Evolutionary conservation across 1,140 invertebrate genomes (phyloP).

Genomic region (Cherax destructor): DNA sequence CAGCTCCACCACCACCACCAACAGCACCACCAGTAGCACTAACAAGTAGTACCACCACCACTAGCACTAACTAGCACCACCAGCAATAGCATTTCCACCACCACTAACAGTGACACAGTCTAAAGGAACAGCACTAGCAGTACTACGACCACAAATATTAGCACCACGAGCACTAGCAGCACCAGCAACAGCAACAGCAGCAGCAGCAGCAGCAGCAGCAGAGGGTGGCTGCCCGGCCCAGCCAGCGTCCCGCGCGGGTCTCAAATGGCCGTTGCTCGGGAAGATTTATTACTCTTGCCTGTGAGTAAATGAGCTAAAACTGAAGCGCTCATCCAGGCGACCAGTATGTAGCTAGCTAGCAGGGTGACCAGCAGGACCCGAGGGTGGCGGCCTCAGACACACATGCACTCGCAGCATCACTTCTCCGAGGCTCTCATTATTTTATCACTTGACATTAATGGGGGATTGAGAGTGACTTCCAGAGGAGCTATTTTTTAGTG

Average conservation of each 20-base stretch:
- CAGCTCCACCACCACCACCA: too few relatives aligned
- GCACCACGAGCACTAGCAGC: not conserved
- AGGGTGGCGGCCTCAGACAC: not conserved
- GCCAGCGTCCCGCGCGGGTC: conserved; percentile 42
- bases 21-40: too few relatives aligned
- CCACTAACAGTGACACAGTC: conserved; percentile 6
- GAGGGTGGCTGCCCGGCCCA: conserved; percentile 12
- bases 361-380: conserved; percentile 64
- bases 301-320: conserved; percentile 70
- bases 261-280: conserved; percentile 63
- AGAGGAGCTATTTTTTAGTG: conserved; percentile 17
- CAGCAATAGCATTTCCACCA: not conserved
- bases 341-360: conserved; percentile 61
- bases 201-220: conserved; percentile 10
- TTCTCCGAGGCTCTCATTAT: conserved; percentile 3
- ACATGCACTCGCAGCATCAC: not conserved
- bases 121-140: not conserved
- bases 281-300: conserved; percentile 67
- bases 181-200: conserved; percentile 9
- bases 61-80: too few relatives aligned
- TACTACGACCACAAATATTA: too few relatives aligned
- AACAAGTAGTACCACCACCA: too few relatives aligned
- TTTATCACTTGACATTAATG: conserved; percentile 39
- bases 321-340: conserved; percentile 61
- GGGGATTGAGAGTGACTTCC: conserved; percentile 49